Base-by-base conservation (phyloP, 2,888 invertebrate genomes). In the Ecdyonurus torrentis region DNA sequence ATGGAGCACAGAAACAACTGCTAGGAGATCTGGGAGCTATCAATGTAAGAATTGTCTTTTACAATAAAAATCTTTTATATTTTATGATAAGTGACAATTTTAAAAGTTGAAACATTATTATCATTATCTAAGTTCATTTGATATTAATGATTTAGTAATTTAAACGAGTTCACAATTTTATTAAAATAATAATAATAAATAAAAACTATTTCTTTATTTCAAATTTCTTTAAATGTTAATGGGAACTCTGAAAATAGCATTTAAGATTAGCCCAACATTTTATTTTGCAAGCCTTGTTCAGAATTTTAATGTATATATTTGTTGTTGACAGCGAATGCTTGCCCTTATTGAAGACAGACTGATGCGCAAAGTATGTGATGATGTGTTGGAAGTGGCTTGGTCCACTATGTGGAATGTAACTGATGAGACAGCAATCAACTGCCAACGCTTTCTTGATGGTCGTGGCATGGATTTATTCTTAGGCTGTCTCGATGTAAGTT, bases 401-500 rank as follows among this genome's bases (percentile, higher is more conserved):
- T 95, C 95, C 64, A 94, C 95, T n/a, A 90, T 98, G 89, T 98
- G 97, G 97, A 98, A 97, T 76, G 90, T 91, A 68, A 89, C 91
- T 37, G 97, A 98, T 74, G 97, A 98, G 78, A 97, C 96, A 15
- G 91, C 95, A 58, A 82, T 86, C 69, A 98, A 98, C 78, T 97
- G 97, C 78, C 82, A 86, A 74, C 81, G 89, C 70, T 98, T 98
- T 78, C 79, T 98, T 64, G 85, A 89, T 69, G 85, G 86, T 66
- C 81, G 85, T 55, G 98, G 98, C 67, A 91, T 98, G 90, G 84
- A 86, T 68, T 85, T 87, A 69, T 98, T 98, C 76, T 79, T 92
- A 18, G 83, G 83, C 67, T 98, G 97, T 75, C 83, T 95, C 63
- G 81, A 84, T 77, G 92, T 93, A 77, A 74, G 75, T 74, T n/a